Evolutionary conservation across 1,140 invertebrate species (phyloP).

Genomic region (Drosophila eugracilis): DNA sequence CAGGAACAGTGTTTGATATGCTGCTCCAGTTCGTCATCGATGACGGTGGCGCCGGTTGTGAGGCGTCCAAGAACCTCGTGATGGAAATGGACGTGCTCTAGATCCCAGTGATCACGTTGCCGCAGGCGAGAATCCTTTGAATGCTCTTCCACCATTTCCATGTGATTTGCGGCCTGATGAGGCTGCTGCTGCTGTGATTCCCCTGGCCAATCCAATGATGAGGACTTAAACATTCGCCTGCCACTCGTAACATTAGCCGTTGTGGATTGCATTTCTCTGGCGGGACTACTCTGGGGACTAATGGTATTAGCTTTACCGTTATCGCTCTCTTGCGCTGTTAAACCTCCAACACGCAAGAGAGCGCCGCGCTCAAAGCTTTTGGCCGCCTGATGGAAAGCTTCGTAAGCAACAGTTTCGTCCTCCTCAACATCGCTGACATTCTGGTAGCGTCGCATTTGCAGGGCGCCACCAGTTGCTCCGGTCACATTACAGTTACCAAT

Average conservation of each 20-base stretch:
- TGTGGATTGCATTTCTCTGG: constrained; percentile 57
- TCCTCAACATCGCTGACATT: constrained; percentile 50
- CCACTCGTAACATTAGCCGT: neutral
- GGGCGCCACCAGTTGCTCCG: constrained; percentile 68
- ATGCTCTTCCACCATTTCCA: constrained; percentile 54
- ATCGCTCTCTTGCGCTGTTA: constrained; percentile 73
- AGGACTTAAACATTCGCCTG: constrained; percentile 59
- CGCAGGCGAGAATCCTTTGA: constrained; percentile 55
- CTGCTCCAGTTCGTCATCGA: constrained; percentile 91
- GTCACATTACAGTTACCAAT: constrained; percentile 16
- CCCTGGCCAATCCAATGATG: constrained; percentile 55
- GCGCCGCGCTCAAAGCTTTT: constrained; percentile 75
- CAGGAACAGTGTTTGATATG: constrained; percentile 94
- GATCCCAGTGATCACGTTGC: constrained; percentile 24
- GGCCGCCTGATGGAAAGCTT: constrained; percentile 69
- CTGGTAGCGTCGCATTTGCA: constrained; percentile 50
- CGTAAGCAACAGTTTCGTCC: constrained; percentile 82
- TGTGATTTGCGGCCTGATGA: constrained; percentile 57
- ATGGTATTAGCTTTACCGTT: constrained; percentile 10
- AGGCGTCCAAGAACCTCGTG: constrained; percentile 29
- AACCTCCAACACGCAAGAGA: constrained; percentile 61
- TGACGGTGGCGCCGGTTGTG: constrained; percentile 85
- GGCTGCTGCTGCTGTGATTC: constrained; percentile 23
- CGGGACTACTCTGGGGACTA: constrained; percentile 41
- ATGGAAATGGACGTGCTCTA: constrained; percentile 47